Percentiles rank a stretch among this genome's conserved stretches.
phyloP scores from a whole-genome alignment of 2,113 vertebrate species.

The Sakesphorus luctuosus region DNA sequence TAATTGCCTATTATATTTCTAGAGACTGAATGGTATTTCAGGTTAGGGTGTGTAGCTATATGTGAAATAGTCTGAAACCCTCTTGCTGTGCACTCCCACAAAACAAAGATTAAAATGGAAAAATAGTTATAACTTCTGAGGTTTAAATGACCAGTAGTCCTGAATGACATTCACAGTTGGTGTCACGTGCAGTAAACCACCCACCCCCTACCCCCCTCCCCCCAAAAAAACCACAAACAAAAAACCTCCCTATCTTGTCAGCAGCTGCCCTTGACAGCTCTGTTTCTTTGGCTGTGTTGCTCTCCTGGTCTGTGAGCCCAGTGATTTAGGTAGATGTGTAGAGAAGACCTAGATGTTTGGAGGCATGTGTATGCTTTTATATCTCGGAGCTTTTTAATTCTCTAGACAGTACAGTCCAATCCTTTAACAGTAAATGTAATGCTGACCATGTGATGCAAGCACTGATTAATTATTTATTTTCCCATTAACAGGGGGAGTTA shows the following conservation, averaged over 20 bases:
- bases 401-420: background rate
- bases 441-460: background rate
- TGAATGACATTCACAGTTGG: background rate
- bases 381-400: background rate
- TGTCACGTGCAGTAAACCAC: background rate
- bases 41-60: background rate
- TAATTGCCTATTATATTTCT: conserved; percentile 13
- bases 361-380: background rate
- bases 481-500: background rate
- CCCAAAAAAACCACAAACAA: too few species aligned
- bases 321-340: background rate
- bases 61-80: background rate
- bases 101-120: background rate
- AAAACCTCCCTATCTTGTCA: background rate
- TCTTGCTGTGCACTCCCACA: background rate
- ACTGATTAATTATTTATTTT: background rate
- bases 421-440: background rate
- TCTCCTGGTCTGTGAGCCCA: background rate
- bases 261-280: background rate
- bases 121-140: background rate
- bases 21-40: background rate
- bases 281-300: background rate
- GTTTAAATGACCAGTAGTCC: background rate
- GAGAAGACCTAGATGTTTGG: background rate
- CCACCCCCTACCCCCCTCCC: too few species aligned